Base-by-base conservation (phyloP, 2,797 vertebrate genomes). In the Spondyliosoma cantharus region DNA sequence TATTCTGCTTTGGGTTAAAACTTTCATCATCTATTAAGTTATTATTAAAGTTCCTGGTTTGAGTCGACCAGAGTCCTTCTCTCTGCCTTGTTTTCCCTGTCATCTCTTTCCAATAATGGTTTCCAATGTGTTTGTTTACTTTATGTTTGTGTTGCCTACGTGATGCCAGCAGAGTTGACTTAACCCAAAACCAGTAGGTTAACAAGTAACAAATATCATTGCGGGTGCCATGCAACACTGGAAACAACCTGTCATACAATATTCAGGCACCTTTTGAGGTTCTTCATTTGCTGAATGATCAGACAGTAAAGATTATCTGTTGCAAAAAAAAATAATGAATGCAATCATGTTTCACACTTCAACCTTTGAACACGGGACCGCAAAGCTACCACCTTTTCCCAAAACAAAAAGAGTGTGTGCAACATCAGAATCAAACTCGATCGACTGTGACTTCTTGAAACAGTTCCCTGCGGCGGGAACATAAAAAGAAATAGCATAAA, bases 101-200 rank as follows among this genome's bases (percentile, higher is more conserved):
- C 25, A 56, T 76, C n/a, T 62, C 37, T 63, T 27, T 19, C 9
- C 43, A 63, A 49, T 29, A 17, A 64, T 24, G 13, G 5, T 53
- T 74, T 50, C 32, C 2, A 2, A 59, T 59, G 12, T 27, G 65
- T 67, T 4, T 2, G 3, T 54, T 43, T 22, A 15, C 27, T 59
- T 67, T 15, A 49, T 53, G 42, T 24, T 71, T 72, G 20, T 68
- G 57, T 61, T 80, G 48, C 54, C 54, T 15, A 14, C 7, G 27
- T 56, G 29, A 61, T 54, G 20, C 19, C 7, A 14, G 61, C 25
- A 48, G 25, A 42, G 56, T 27, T 70, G 19, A 59, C 43, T 61
- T 73, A 50, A 69, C 49, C 71, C 14, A 57, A 73, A 74, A 57
- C 63, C 50, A 77, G 37, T 64, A 20, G 65, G 64, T 79, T 80